These are phyloP conservation scores for Microcebus lehilahytsara DNA, from an alignment of 2,113 vertebrate species.

Conservation along the genomic window DNA sequence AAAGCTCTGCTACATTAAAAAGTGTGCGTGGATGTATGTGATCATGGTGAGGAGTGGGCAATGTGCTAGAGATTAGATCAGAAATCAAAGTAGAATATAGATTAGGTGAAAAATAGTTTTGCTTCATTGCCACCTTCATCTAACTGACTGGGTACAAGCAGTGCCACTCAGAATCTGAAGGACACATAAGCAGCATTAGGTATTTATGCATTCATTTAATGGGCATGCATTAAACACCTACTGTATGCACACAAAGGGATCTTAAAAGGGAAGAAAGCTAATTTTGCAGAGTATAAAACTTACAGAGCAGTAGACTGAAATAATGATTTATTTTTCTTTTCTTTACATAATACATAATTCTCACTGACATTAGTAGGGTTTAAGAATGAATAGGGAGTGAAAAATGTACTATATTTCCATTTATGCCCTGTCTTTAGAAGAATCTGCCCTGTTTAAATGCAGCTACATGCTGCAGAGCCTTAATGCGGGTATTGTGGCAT, in stretches of 20 bases:
- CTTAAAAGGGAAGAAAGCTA: neutral
- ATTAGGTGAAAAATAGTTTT: neutral
- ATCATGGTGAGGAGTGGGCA: rapidly evolving
- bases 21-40: too few species aligned
- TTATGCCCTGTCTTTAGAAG: neutral
- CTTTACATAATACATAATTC: slow-evolving; percentile 19
- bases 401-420: slow-evolving; percentile 40
- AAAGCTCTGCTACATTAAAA: neutral
- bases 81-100: neutral
- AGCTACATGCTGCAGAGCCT: slow-evolving; percentile 22
- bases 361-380: slow-evolving; percentile 21
- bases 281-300: neutral
- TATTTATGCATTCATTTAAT: neutral
- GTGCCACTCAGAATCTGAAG: neutral
- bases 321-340: neutral
- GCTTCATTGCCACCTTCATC: neutral
- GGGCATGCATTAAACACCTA: neutral
- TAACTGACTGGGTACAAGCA: neutral
- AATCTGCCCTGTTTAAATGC: neutral
- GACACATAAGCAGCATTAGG: too few species aligned
- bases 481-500: rapidly evolving
- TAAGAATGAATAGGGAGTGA: neutral
- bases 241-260: neutral
- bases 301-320: neutral
- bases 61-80: neutral